Evolutionary conservation across 2,113 vertebrate genomes (phyloP).

Genomic region (Pseudonaja textilis): DNA sequence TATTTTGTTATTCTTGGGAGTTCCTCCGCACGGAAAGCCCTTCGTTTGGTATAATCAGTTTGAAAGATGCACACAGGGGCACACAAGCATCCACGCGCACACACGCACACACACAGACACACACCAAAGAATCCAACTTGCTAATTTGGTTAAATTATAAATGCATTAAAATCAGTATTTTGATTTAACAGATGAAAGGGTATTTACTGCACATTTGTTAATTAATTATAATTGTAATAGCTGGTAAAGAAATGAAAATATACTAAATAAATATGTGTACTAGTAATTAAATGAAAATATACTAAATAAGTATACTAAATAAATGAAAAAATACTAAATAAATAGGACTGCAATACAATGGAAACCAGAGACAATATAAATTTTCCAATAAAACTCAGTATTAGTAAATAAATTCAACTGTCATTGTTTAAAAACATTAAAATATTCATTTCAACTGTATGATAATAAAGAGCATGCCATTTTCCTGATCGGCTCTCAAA

Average conservation of each 20-base stretch:
- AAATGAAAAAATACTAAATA: background rate
- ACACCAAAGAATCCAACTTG: background rate
- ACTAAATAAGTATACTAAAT: background rate
- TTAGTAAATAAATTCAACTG: background rate
- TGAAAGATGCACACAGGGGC: background rate
- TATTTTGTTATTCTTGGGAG: background rate
- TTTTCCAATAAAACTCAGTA: background rate
- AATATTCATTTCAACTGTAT: background rate
- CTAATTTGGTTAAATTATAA: background rate
- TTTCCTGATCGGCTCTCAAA: background rate
- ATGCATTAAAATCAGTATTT: background rate
- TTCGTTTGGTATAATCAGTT: background rate
- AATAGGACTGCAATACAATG: background rate
- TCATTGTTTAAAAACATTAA: background rate
- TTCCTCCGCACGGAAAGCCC: background rate
- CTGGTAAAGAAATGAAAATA: no score
- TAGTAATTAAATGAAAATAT: background rate
- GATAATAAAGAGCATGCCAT: background rate
- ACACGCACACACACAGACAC: background rate
- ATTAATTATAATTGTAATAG: background rate
- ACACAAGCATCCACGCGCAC: no score
- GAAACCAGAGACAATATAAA: background rate
- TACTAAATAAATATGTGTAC: background rate
- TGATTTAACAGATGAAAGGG: background rate
- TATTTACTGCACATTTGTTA: background rate